These are phyloP conservation scores for Ridgeia piscesae DNA, from an alignment of 1,140 invertebrate species.

Conservation along the genomic window DNA sequence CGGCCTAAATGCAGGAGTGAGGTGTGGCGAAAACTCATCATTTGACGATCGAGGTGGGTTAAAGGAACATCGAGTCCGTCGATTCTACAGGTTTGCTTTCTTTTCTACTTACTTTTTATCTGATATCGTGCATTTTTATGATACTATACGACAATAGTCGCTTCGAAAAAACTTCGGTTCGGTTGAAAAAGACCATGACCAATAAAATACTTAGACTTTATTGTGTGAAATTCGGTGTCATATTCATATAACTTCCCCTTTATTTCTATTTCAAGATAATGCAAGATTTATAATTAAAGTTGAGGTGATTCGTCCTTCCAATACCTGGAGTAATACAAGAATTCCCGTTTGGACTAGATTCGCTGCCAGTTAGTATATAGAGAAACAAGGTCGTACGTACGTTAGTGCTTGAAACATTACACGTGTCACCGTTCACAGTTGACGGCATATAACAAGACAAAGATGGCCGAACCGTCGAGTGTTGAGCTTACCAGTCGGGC, in stretches of 20 bases:
- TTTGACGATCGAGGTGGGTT: not conserved
- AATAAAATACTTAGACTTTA: too few relatives aligned
- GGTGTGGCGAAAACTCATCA: not conserved
- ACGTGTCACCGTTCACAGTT: not conserved
- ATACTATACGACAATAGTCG: not conserved
- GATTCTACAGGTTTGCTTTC: not conserved
- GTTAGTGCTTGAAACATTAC: not conserved
- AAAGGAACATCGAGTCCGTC: not conserved
- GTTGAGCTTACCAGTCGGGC: not conserved
- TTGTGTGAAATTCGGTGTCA: too few relatives aligned
- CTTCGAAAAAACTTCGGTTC: not conserved
- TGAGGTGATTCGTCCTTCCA: not conserved
- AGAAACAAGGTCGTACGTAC: not conserved
- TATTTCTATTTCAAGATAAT: too few relatives aligned
- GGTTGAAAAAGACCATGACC: too few relatives aligned
- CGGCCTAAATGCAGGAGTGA: not conserved
- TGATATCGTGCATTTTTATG: not conserved
- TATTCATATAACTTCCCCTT: too few relatives aligned
- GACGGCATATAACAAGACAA: not conserved
- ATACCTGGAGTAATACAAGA: not conserved
- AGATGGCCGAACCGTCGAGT: not conserved
- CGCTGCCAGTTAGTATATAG: not conserved
- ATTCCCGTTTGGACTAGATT: not conserved
- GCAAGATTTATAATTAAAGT: not conserved
- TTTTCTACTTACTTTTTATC: not conserved